A percentile compares a stretch with the other conserved stretches of the same genome.
These are phyloP conservation scores for Vannuccia rotundouncinata DNA, from an alignment of 2,888 invertebrate species.

Conservation along the genomic window DNA sequence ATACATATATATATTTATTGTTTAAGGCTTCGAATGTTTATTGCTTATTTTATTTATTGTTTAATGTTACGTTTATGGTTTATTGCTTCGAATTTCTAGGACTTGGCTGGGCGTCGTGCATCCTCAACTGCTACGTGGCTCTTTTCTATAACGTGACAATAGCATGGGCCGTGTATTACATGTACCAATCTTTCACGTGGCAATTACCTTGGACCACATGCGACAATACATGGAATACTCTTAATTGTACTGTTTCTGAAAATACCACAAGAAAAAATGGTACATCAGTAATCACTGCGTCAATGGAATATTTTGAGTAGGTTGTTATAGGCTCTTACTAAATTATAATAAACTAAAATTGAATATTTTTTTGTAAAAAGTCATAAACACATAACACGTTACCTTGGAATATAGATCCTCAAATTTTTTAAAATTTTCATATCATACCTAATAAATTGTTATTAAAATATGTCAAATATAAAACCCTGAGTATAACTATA, in stretches of 20 bases:
- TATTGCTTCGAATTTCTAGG: too few species aligned
- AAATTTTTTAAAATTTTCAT: too few species aligned
- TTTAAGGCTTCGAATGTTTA: too few species aligned
- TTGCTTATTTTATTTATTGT: too few species aligned
- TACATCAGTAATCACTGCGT: conserved; percentile 45
- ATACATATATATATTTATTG: not conserved
- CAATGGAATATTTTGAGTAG: conserved; percentile 50
- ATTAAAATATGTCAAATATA: too few species aligned
- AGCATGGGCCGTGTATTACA: conserved; percentile 74
- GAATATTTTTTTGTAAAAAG: too few species aligned
- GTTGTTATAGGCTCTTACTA: too few species aligned
- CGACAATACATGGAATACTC: conserved; percentile 74
- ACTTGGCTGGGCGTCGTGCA: conserved; percentile 54
- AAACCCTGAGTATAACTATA: too few species aligned
- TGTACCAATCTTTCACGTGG: conserved; percentile 65
- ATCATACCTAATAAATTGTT: too few species aligned
- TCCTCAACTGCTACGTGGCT: conserved; percentile 54
- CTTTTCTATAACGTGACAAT: conserved; percentile 69
- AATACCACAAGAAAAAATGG: conserved; percentile 30
- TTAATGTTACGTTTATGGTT: not conserved
- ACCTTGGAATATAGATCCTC: too few species aligned
- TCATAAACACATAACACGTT: too few species aligned
- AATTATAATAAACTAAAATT: too few species aligned
- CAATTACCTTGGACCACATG: conserved; percentile 73
- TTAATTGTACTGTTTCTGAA: conserved; percentile 60